Base-by-base conservation (phyloP, 2,797 vertebrate genomes). In the Sarcoramphus papa region DNA sequence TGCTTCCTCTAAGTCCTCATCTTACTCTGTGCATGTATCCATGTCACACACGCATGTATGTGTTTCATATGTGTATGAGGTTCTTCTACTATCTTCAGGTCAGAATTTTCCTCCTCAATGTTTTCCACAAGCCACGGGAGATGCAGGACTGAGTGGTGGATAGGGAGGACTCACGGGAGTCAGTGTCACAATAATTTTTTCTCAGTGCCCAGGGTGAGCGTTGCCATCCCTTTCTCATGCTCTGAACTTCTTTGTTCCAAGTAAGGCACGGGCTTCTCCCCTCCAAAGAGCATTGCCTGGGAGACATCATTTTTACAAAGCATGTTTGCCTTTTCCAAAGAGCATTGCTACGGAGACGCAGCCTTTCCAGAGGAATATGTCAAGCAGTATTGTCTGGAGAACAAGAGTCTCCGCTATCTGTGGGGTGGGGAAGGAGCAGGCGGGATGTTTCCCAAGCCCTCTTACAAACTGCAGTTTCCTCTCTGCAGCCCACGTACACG, bases 151-250 rank as follows among this genome's bases (percentile, higher is more conserved):
- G 33, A 19, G 33, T 2, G 1, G 37, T 35, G 57, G 28, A 28
- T 1, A 2, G 1, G 56, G 35, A 57, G 7, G 27, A 12, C 45
- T 31, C 2, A 0, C 40, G 6, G 28, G 17, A 47, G 12, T 31
- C 18, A 14, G 7, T 18, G 45, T 28, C 62, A 31, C 50, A 7
- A 3, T 1, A 7, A 6, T 1, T 9, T 5, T 41, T 30, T 31
- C 60, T 22, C 0, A 0, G 35, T 28, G 27, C 54, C 14, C 59
- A 8, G 51, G 30, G 14, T 18, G 41, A 43, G 70, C 1, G 0
- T 2, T 25, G 24, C 27, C 13, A 0, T 3, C 31, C 40, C 22
- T 3, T 50, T 68, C 45, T 56, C 45, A 2, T 5, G 47, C 92
- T 59, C 63, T 28, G 4, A 35, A 18, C 54, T 17, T 14, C 65